Base-by-base conservation (phyloP, 2,888 invertebrate genomes). In the Lagria hirta region DNA sequence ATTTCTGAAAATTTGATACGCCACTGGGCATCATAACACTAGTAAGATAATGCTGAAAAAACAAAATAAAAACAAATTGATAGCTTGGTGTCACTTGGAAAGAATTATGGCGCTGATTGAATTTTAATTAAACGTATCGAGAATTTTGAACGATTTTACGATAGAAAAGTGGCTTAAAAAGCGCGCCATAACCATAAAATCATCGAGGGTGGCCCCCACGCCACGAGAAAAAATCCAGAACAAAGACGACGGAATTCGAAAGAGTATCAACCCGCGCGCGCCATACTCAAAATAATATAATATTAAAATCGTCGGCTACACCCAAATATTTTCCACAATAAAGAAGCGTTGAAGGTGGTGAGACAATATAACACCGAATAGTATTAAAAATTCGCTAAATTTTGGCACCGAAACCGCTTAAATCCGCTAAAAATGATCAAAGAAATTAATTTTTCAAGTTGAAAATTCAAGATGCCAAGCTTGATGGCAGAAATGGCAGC, bases 261-360 rank as follows among this genome's bases (percentile, higher is more conserved):
- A 55, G 48, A 54, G 43, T 42, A 26, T 40, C 51, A 52, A 55
- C 49, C 62, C 66, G 66, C 66, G 66, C 65, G 65, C 68, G 67
- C 66, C 64, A 65, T 64, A 51, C 64, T 66, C 60, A 65, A 69
- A 64, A 68, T 67, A 68, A 68, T 68, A 63, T 57, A 67, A 68
- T 67, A 70, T 70, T 68, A 69, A 69, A 68, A 69, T 66, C 56
- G 56, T 47, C 51, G 66, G 48, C 66, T 60, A 68, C 69, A 70
- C 70, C 70, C 69, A 66, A 70, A 68, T 71, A 65, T 62, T 68
- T 69, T 69, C 51, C 57, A 46, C 45, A 21, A 29, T 22, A 51
- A 62, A 53, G 44, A 51, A 26, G 23, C 27, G 51, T 58, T 52
- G 44, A 53, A n/a, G 17, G 7, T 15, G 15, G 10, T 15, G 33